phyloP scores from a whole-genome alignment of 1,140 invertebrate species.

The Holotrichia oblita region DNA sequence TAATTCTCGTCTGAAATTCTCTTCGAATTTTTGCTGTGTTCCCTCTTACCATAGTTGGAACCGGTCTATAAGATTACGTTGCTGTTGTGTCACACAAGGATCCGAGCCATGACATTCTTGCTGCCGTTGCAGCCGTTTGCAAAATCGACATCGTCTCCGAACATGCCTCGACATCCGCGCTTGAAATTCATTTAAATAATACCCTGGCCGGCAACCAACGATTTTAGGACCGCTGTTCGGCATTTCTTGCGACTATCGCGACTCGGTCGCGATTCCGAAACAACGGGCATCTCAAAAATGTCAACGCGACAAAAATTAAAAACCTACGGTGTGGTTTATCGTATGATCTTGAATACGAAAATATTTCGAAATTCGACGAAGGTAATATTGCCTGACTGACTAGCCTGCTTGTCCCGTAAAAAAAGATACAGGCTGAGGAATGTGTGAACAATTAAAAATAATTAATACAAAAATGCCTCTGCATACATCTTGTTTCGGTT shows the following conservation, averaged over 20 bases:
- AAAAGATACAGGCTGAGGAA: slow-evolving; percentile 5
- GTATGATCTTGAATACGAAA: slow-evolving; percentile 8
- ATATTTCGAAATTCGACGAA: slow-evolving; percentile 26
- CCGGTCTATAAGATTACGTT: slow-evolving; percentile 33
- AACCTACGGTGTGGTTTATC: slow-evolving; percentile 22
- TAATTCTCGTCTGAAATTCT: slow-evolving; percentile 23
- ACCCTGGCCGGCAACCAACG: slow-evolving; percentile 14
- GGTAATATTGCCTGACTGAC: neutral
- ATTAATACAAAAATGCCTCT: slow-evolving; percentile 7
- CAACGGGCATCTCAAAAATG: slow-evolving; percentile 27
- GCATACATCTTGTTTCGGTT: slow-evolving; percentile 16
- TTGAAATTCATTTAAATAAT: slow-evolving; percentile 37
- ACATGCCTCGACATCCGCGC: slow-evolving; percentile 30
- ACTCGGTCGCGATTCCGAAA: slow-evolving; percentile 10
- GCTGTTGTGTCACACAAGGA: slow-evolving; percentile 32
- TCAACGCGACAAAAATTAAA: slow-evolving; percentile 35
- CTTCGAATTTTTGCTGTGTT: slow-evolving; percentile 35
- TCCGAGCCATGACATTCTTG: slow-evolving; percentile 25
- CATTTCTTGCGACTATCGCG: slow-evolving; percentile 15
- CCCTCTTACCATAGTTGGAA: slow-evolving; percentile 3
- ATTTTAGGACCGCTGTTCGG: slow-evolving; percentile 29
- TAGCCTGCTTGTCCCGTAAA: neutral
- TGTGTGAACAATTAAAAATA: slow-evolving; percentile 36
- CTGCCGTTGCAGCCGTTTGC: slow-evolving; percentile 29
- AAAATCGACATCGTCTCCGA: slow-evolving; percentile 24